Evolutionary conservation across 2,797 vertebrate species (phyloP).

Genomic region (Centropyge bicolor): DNA sequence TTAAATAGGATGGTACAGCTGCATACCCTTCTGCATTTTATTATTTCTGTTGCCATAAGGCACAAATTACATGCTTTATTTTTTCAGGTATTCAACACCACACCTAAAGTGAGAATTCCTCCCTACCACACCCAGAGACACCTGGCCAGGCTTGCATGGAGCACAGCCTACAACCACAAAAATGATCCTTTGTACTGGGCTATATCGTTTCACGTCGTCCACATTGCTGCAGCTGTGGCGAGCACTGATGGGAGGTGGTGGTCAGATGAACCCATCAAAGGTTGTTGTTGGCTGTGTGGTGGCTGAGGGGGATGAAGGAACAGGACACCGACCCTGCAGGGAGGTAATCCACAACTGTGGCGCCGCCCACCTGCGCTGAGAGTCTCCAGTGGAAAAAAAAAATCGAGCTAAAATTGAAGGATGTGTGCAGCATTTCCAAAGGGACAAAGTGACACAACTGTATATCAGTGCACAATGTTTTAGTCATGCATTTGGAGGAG

Average conservation of each 20-base stretch:
- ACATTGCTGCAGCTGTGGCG: constrained; percentile 19
- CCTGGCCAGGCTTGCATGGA: constrained; percentile 31
- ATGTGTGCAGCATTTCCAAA: background rate
- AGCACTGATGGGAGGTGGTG: background rate
- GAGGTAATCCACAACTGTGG: background rate
- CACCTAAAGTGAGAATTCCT: background rate
- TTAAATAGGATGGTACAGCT: background rate
- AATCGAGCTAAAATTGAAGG: background rate
- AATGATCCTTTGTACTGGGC: constrained; percentile 13
- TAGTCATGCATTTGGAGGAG: background rate
- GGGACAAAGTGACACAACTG: background rate
- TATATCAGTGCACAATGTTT: background rate
- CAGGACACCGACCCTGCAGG: constrained; percentile 34
- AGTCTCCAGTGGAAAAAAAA: background rate
- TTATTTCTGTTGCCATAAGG: background rate
- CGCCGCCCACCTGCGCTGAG: background rate
- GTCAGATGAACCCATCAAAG: constrained; percentile 15
- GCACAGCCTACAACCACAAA: constrained; percentile 3
- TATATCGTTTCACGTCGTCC: background rate
- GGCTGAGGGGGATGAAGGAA: constrained; percentile 11
- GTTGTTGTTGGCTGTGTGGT: background rate
- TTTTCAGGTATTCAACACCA: background rate
- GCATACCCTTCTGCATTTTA: background rate
- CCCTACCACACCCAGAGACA: constrained; percentile 45
- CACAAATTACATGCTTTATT: background rate